phyloP scores from a whole-genome alignment of 2,888 invertebrate species.

The Apodemia zela region DNA sequence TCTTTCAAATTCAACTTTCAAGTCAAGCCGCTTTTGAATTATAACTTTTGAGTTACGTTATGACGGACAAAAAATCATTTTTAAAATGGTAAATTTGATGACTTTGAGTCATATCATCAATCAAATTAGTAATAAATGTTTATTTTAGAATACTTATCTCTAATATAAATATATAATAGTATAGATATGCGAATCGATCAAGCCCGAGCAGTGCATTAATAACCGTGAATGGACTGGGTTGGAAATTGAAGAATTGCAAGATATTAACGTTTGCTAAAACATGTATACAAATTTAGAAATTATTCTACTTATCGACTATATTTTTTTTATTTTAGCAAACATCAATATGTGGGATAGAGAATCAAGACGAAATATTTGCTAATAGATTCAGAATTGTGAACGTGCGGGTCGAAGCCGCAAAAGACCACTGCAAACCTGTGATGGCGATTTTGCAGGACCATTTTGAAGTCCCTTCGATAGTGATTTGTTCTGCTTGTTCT shows the following conservation, averaged over 20 bases:
- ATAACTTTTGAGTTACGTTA: too few relatives aligned
- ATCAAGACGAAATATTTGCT: conserved; percentile 74
- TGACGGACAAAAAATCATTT: too few relatives aligned
- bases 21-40: too few relatives aligned
- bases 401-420: conserved; percentile 77
- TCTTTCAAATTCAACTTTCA: too few relatives aligned
- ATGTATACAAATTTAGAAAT: neutral
- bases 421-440: conserved; percentile 91
- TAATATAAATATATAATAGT: neutral
- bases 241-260: conserved; percentile 65
- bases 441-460: conserved; percentile 99
- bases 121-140: too few relatives aligned
- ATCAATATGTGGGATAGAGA: conserved; percentile 61
- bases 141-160: too few relatives aligned
- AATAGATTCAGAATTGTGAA: conserved; percentile 78
- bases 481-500: conserved; percentile 98
- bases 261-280: conserved; percentile 61
- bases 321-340: conserved; percentile 51
- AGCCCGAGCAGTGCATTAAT: conserved; percentile 66
- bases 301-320: neutral
- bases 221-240: conserved; percentile 66
- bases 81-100: too few relatives aligned
- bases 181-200: conserved; percentile 2
- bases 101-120: too few relatives aligned
- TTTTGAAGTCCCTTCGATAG: conserved; percentile 99